Evolutionary conservation across 1,140 invertebrate genomes (phyloP).

Genomic region (Zaprionus davidi): DNA sequence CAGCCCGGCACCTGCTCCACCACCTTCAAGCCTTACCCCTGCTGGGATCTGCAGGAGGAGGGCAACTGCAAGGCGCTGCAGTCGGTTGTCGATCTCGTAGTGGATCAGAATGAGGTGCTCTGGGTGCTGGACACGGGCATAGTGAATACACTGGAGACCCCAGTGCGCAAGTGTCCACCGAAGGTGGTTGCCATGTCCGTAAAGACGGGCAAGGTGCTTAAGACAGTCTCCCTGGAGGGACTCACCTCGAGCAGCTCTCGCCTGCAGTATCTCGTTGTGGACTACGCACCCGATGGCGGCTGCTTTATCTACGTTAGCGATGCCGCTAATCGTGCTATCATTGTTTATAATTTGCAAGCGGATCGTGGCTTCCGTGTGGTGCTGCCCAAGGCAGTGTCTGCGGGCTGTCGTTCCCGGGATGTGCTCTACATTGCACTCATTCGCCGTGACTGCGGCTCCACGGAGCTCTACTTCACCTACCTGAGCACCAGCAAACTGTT

Average conservation of each 20-base stretch:
- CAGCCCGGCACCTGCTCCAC: conserved; percentile 84
- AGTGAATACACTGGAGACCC: conserved; percentile 85
- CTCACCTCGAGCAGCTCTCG: conserved; percentile 85
- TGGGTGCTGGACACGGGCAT: conserved; percentile 88
- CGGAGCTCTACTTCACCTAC: conserved; percentile 86
- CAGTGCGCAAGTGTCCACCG: conserved; percentile 85
- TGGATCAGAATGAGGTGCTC: conserved; percentile 85
- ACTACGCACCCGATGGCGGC: conserved; percentile 85
- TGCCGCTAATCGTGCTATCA: conserved; percentile 86
- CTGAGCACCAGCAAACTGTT: conserved; percentile 86
- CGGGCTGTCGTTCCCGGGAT: conserved; percentile 84
- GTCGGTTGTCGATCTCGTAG: conserved; percentile 86
- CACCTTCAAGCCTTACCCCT: conserved; percentile 85
- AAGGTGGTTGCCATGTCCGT: conserved; percentile 86
- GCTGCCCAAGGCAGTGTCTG: conserved; percentile 85
- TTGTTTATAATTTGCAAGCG: conserved; percentile 87
- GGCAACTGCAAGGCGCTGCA: conserved; percentile 86
- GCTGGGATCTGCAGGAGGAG: conserved; percentile 87
- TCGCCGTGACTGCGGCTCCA: conserved; percentile 85
- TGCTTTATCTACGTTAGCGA: conserved; percentile 87
- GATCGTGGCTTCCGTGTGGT: conserved; percentile 86
- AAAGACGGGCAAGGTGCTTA: conserved; percentile 86
- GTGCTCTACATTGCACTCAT: conserved; percentile 87
- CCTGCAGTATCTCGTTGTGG: conserved; percentile 87
- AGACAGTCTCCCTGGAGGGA: conserved; percentile 85